phyloP scores from a whole-genome alignment of 2,888 invertebrate genomes.

The Drosophila sordidula region DNA sequence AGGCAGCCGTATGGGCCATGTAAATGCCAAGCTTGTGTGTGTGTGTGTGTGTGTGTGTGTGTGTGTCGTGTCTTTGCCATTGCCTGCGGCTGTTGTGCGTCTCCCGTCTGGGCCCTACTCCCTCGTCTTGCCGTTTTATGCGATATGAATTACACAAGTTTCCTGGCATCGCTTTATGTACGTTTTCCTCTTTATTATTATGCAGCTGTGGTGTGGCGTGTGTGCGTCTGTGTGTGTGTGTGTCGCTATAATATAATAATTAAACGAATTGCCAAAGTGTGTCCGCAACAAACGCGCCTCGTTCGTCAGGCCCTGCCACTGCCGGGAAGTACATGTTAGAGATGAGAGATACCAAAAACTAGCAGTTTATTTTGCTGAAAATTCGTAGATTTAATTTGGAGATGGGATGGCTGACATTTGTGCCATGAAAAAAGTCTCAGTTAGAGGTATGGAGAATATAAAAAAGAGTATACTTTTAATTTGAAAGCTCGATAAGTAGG shows the following conservation, averaged over 20 bases:
- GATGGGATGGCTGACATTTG: background rate
- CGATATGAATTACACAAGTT: slow-evolving; percentile 80
- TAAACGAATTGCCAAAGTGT: slow-evolving; percentile 83
- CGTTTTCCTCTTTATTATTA: slow-evolving; percentile 78
- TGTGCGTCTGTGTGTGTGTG: slow-evolving; percentile 17
- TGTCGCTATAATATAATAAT: slow-evolving; percentile 79
- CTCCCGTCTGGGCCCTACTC: slow-evolving; percentile 6
- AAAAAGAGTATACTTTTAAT: too few relatives aligned
- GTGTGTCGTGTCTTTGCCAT: slow-evolving; percentile 29
- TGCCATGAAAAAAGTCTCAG: background rate
- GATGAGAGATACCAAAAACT: slow-evolving; percentile 33
- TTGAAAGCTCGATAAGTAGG: too few relatives aligned
- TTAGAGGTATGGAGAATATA: too few relatives aligned
- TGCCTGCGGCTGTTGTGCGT: slow-evolving; percentile 58
- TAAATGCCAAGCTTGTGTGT: slow-evolving; percentile 47
- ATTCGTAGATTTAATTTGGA: slow-evolving; percentile 12
- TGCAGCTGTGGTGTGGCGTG: slow-evolving; percentile 44
- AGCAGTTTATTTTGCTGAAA: background rate
- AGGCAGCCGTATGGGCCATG: slow-evolving; percentile 57
- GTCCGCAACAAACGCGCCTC: slow-evolving; percentile 73
- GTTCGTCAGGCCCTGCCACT: slow-evolving; percentile 54
- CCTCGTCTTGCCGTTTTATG: slow-evolving; percentile 52
- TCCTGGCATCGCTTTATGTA: slow-evolving; percentile 75
- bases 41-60: slow-evolving; percentile 17
- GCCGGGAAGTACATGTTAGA: slow-evolving; percentile 28